A percentile compares a stretch with the other conserved stretches of the same genome.
phyloP scores from a whole-genome alignment of 2,888 invertebrate species.

The Brenthis daphne region DNA sequence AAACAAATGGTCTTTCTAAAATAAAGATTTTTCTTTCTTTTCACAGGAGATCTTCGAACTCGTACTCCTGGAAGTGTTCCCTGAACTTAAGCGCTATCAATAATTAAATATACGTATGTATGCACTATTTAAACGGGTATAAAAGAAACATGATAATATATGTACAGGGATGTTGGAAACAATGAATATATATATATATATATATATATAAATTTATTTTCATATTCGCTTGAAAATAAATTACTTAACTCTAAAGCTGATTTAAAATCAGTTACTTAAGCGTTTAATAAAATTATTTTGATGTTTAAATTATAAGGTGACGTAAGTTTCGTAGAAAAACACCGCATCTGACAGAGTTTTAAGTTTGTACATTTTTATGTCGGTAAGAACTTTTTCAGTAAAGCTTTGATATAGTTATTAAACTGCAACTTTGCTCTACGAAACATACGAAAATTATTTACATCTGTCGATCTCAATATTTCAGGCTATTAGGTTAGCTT shows the following conservation, averaged over 20 bases:
- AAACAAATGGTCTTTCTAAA: background rate
- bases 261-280: constrained; percentile 12
- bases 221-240: constrained; percentile 13
- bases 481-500: constrained; percentile 20
- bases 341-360: no score
- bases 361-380: no score
- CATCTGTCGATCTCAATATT: constrained; percentile 27
- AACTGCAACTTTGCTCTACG: background rate
- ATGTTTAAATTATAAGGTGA: background rate
- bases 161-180: constrained; percentile 30
- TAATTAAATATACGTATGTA: constrained; percentile 36
- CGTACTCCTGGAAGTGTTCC: constrained; percentile 85
- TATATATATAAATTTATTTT: constrained; percentile 4
- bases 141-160: constrained; percentile 21
- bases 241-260: background rate
- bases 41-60: constrained; percentile 87
- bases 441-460: background rate
- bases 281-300: background rate
- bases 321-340: background rate
- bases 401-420: no score
- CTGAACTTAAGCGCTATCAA: constrained; percentile 84
- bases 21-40: constrained; percentile 35
- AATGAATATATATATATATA: background rate
- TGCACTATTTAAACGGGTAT: constrained; percentile 16
- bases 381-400: no score